Conservation (phyloP, 1,140 invertebrate species). For the Panonychus citri region DNA sequence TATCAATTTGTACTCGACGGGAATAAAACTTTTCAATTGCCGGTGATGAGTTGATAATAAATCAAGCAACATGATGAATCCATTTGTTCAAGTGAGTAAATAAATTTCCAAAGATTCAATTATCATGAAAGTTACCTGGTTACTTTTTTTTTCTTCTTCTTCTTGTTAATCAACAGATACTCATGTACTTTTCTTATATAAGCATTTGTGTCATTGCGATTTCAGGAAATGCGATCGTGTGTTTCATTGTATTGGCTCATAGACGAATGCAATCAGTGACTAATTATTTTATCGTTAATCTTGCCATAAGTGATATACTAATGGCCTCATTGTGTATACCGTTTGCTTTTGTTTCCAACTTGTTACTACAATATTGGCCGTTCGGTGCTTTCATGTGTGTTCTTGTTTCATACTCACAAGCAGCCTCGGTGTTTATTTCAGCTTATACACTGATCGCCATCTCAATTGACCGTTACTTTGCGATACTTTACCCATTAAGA, state of each 20-base stretch:
- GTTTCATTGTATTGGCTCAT: conserved; percentile 48
- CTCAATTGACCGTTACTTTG: conserved; percentile 33
- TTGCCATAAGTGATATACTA: conserved; percentile 57
- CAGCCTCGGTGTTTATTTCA: conserved; percentile 23
- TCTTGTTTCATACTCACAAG: conserved; percentile 42
- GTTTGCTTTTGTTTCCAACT: conserved; percentile 48
- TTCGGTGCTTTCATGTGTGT: conserved; percentile 51
- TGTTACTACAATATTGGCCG: conserved; percentile 55
- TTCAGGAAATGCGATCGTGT: conserved; percentile 52
- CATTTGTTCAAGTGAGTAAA: not conserved
- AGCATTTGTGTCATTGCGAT: conserved; percentile 26
- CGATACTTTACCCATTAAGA: conserved; percentile 60
- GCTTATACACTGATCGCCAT: conserved; percentile 41
- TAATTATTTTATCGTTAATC: conserved; percentile 62
- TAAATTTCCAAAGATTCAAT: not conserved
- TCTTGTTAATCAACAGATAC: not conserved
- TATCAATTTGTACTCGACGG: no score
- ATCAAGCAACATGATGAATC: no score
- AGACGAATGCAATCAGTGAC: conserved; percentile 62
- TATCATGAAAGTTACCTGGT: not conserved
- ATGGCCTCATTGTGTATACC: conserved; percentile 64
- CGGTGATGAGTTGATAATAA: no score
- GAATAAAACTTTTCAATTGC: no score
- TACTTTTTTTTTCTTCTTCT: not conserved
- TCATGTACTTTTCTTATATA: not conserved